Base-by-base conservation (phyloP, 1,140 invertebrate species). In the Philopotamus ludificatus region DNA sequence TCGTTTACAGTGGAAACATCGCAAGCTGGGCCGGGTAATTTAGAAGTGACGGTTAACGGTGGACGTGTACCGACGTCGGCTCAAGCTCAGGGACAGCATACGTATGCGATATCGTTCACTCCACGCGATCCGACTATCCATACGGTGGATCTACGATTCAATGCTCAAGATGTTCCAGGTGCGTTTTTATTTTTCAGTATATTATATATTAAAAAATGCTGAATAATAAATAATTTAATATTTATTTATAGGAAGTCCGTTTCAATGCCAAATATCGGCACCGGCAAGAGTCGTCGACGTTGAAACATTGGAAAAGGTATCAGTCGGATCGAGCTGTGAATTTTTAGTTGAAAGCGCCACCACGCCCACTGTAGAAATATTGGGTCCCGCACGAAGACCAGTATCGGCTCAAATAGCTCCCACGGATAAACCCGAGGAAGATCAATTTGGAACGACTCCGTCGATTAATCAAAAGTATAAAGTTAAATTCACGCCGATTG, bases 31-130 rank as follows among this genome's bases (percentile, higher is more conserved):
- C 83, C 94, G 87, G 97, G 97, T 8, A 98, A 98, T 78, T 78
- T 99, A 44, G 97, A 99, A 77, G 95, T 99, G 23, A 95, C 94
- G 0, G 95, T 99, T 1, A 97, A 97, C 72, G 93, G 94, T 42
- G 97, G 96, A 0, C 87, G 93, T 65, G 94, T 97, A 22, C 94
- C 95, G 1, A 98, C 95, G 4, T 94, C 93, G 26, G 95, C 97
- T 7, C 92, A 95, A 76, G 92, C 94, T 12, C 91, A 98, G 74
- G 94, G 94, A 42, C 89, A 94, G 22, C 95, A 97, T 74, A 92
- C 92, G 0, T 99, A 98, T 77, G 96, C 97, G 41, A 98, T 99
- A 67, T 94, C 93, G 7, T 99, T 99, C 77, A 95, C 93, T 10
- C 97, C 96, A 0, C 84, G 92, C 47, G 93, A 97, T 76, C 85